These are phyloP conservation scores for Zaprionus vittiger DNA, from an alignment of 1,140 invertebrate genomes.

Conservation along the genomic window DNA sequence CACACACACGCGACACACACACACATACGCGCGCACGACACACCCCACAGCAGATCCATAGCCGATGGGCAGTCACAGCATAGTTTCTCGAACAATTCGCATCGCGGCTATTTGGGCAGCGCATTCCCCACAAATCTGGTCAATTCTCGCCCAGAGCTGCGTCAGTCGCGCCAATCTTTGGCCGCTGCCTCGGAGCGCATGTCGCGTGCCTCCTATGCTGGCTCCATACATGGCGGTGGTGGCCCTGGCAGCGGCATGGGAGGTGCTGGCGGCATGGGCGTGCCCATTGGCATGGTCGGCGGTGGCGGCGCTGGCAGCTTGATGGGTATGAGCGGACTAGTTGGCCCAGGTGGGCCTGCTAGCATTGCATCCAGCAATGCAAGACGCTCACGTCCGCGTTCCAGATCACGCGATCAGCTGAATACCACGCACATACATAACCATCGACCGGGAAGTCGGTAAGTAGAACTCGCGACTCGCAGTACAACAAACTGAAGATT, in stretches of 20 bases:
- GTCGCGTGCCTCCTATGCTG: conserved; percentile 88
- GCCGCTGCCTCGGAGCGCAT: conserved; percentile 91
- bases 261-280: conserved; percentile 48
- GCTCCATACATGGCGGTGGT: conserved; percentile 85
- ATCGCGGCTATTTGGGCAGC: conserved; percentile 88
- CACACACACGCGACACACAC: conserved; percentile 29
- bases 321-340: conserved; percentile 71
- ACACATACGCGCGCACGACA: background rate
- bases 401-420: conserved; percentile 86
- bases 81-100: conserved; percentile 92
- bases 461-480: conserved; percentile 62
- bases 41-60: conserved; percentile 85
- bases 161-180: conserved; percentile 92
- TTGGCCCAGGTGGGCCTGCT: conserved; percentile 77
- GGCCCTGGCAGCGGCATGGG: conserved; percentile 81
- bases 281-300: conserved; percentile 27
- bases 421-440: conserved; percentile 84
- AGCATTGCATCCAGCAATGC: conserved; percentile 87
- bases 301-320: conserved; percentile 78
- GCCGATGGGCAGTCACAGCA: conserved; percentile 94
- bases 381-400: conserved; percentile 88
- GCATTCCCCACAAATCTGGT: conserved; percentile 91
- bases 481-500: conserved; percentile 2
- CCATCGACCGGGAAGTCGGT: conserved; percentile 86
- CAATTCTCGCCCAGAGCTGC: conserved; percentile 91